Evolutionary conservation across 2,888 invertebrate species (phyloP), one percentile per base, ranked within the genome.

Genomic region (Sminthurides aquaticus): DNA sequence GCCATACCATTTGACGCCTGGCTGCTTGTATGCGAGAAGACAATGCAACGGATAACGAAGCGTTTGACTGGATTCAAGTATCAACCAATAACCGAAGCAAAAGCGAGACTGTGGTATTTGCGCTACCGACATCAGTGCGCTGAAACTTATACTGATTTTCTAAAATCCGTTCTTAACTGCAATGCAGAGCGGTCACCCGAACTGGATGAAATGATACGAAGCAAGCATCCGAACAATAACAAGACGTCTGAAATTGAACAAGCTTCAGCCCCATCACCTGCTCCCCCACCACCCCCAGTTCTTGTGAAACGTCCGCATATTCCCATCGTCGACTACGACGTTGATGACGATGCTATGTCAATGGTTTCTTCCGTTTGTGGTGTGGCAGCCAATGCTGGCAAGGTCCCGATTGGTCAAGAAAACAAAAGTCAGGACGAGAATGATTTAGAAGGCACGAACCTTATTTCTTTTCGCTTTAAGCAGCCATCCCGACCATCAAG

Each of bases 61-160:
- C 3, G n/a, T 15, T n/a, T 20, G 11, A 5, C 54, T 15, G 24
- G 24, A 52, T 5, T 20, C 11, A n/a, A 15, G 24, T 52, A 11
- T 8, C 11, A n/a, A n/a, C 11, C 5, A 52, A 52, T 52, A 11
- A 5, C 54, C 5, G 54, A 52, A 22, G 54, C 5, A 5, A 52
- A 52, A n/a, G 54, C 54, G 20, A 5, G 54, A 52, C 11, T 52
- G 54, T 52, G 54, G 54, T 52, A 52, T n/a, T n/a, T 52, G 20
- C 54, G 54, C 11, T 52, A 52, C 54, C 5, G 54, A n/a, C 5
- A 52, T 22, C 54, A 52, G 5, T 52, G 54, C 20, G n/a, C 5
- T 20, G 54, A 52, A 52, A 52, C n/a, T 22, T 52, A 22, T 22
- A 22, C 54, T n/a, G 24, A 22, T 5, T 52, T 52, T 22, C 20